A percentile compares a stretch with the other conserved stretches of the same genome.
Conservation (phyloP, 2,113 vertebrate species). For the Eupsittula cactorum region DNA sequence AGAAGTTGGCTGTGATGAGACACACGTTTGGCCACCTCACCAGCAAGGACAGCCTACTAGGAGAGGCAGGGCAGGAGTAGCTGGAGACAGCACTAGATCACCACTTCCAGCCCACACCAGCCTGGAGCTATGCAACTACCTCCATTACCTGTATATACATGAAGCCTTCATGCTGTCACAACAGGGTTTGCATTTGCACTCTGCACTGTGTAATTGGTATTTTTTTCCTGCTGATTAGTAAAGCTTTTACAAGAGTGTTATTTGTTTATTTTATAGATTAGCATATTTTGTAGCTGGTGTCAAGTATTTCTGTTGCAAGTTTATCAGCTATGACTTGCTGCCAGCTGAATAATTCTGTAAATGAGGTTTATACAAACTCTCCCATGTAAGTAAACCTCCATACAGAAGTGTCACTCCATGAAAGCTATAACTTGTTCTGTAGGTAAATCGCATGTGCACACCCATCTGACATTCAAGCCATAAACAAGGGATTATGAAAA, state of each 20-base stretch:
- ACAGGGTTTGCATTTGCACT: neutral
- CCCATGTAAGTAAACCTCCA: neutral
- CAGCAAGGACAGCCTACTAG: neutral
- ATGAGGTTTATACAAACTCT: slow-evolving; percentile 30
- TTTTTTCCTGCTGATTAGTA: neutral
- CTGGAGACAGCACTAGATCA: fast-evolving
- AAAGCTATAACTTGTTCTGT: neutral
- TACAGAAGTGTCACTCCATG: neutral
- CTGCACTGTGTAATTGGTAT: neutral
- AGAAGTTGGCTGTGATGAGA: neutral
- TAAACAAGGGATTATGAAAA: neutral
- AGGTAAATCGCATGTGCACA: neutral
- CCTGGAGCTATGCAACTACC: neutral
- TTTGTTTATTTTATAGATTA: slow-evolving; percentile 39
- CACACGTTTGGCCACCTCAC: fast-evolving
- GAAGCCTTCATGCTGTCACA: neutral
- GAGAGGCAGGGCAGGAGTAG: fast-evolving
- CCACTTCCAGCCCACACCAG: neutral
- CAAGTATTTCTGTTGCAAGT: neutral
- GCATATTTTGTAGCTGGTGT: neutral
- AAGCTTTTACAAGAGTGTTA: neutral
- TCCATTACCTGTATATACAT: neutral
- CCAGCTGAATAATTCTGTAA: slow-evolving; percentile 33
- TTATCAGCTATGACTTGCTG: slow-evolving; percentile 14
- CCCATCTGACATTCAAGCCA: neutral